Evolutionary conservation across 2,797 vertebrate genomes (phyloP), one percentile per base, ranked within the genome.

Genomic region (Rhodeus uyekii): DNA sequence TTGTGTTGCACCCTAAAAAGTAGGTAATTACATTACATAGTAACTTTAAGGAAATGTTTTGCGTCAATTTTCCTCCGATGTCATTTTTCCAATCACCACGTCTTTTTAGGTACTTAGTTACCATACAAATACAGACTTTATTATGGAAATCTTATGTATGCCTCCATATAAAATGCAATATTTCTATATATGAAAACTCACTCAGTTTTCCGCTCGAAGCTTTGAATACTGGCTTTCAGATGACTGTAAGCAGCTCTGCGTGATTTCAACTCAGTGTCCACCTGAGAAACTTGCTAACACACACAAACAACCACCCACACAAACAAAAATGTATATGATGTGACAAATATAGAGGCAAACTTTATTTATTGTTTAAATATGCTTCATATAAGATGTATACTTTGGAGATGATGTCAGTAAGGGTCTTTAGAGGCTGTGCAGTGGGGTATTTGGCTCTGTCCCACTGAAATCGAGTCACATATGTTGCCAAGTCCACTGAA

Each of bases 401-500:
- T 97, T 98, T 99, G 81, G 88, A 83, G 84, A 99, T 94, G 38
- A 96, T 93, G 81, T 98, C 97, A 85, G 94, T 93, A 89, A 99
- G 94, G 61, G 88, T 92, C 89, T 94, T 94, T 85, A 99, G 92
- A 0, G 97, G 94, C 91, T 97, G 95, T 87, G 96, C 93, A 19
- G 94, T 94, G 27, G 97, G 95, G 81, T 98, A 99, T 86, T 97
- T 98, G 90, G 96, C 97, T 95, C 96, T 96, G 94, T 99, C 97
- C 97, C 97, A 99, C 80, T 98, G 96, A 90, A 99, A 99, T 77
- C 90, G 95, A 42, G 95, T 96, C 92, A 97, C 88, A 5, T 97
- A 97, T 87, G 93, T 96, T 64, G 95, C 91, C 85, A 98, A 87
- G 85, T 98, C 96, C 87, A 95, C 97, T 99, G 80, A 86, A 80